Percentiles rank a stretch among this genome's conserved stretches.
Conservation (phyloP, 2,888 invertebrate genomes). For the Oligia latruncula region DNA sequence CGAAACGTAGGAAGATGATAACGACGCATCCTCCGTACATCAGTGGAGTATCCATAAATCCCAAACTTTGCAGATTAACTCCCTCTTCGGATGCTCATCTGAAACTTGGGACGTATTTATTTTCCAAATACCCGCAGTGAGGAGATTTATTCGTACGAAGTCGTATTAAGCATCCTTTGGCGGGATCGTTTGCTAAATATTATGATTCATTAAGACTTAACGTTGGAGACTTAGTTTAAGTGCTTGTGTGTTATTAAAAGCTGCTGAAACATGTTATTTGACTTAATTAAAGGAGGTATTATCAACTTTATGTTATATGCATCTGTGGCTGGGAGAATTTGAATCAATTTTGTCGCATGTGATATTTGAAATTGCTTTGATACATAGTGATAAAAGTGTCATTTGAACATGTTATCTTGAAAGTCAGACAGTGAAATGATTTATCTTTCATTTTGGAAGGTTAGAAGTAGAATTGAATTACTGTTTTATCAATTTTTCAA, state of each 20-base stretch:
- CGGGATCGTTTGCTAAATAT: conserved; percentile 54
- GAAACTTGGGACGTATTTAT: conserved; percentile 67
- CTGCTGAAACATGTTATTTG: conserved; percentile 18
- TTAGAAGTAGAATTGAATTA: conserved; percentile 32
- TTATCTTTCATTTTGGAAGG: background rate
- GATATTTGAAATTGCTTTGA: conserved; percentile 17
- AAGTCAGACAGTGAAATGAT: conserved; percentile 6
- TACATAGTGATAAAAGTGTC: conserved; percentile 4
- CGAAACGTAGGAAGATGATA: conserved; percentile 42
- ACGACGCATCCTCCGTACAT: conserved; percentile 43
- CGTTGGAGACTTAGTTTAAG: conserved; percentile 13
- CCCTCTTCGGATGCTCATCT: conserved; percentile 62
- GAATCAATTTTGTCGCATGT: background rate
- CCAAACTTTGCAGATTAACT: conserved; percentile 73
- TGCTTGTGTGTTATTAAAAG: conserved; percentile 25
- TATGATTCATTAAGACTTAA: conserved; percentile 59
- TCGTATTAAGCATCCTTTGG: conserved; percentile 52
- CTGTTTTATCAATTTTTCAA: conserved; percentile 17
- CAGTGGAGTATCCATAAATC: conserved; percentile 67
- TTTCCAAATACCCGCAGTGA: conserved; percentile 57
- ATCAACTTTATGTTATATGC: background rate
- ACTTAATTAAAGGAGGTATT: background rate
- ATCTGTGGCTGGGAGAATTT: background rate
- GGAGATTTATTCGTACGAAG: conserved; percentile 45
- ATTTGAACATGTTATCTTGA: conserved; percentile 19